phyloP scores from a whole-genome alignment of 2,113 vertebrate species.

The Vulpes vulpes region DNA sequence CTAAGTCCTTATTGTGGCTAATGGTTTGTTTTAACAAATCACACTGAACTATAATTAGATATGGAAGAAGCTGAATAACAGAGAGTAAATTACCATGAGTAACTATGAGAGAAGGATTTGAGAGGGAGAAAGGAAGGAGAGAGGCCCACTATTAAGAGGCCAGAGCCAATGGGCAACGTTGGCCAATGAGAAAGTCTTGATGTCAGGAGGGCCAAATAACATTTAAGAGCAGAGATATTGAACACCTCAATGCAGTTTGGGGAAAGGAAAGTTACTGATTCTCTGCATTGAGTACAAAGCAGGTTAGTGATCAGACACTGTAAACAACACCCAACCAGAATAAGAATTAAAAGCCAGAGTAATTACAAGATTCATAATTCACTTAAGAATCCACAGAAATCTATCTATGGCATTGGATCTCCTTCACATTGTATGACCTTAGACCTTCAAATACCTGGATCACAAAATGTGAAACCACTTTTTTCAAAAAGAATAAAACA shows the following conservation, averaged over 20 bases:
- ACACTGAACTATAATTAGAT: not conserved
- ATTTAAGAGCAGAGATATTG: not conserved
- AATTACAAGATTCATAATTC: not conserved
- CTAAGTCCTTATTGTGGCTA: not conserved
- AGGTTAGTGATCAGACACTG: not conserved
- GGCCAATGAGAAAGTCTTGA: not conserved
- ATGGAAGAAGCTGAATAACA: not conserved
- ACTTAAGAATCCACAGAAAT: not conserved
- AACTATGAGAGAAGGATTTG: not conserved
- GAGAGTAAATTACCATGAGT: not conserved
- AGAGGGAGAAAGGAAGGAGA: not conserved
- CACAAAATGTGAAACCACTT: not conserved
- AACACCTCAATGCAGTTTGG: not conserved
- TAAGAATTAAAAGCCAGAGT: constrained; percentile 2
- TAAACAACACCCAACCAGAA: not conserved
- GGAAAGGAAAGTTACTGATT: not conserved
- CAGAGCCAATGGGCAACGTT: not conserved
- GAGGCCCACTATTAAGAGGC: not conserved
- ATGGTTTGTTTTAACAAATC: not conserved
- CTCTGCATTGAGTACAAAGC: not conserved
- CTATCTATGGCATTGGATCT: not conserved
- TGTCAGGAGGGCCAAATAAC: not conserved
- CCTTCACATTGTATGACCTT: not conserved
- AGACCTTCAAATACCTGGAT: not conserved
- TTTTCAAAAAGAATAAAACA: not conserved